Conservation (phyloP, 2,888 invertebrate genomes). For the Nomada goodeniana region DNA sequence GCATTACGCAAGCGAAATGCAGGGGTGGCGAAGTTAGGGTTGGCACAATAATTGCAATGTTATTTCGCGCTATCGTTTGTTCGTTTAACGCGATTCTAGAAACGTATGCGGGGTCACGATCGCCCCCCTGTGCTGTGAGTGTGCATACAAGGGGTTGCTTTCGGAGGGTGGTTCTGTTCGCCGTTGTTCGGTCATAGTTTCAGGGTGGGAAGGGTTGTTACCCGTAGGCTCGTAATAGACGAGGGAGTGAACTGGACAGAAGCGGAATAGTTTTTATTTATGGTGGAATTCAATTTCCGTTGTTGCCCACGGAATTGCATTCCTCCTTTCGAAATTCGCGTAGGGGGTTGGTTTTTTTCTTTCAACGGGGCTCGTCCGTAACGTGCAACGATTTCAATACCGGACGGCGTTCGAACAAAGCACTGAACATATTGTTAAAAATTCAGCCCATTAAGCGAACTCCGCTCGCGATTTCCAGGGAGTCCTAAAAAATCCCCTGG, state of each 20-base stretch:
- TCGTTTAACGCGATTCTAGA: conserved; percentile 64
- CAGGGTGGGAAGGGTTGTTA: neutral
- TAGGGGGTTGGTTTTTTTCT: too few species aligned
- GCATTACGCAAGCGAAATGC: neutral
- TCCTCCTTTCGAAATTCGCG: too few species aligned
- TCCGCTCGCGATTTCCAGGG: too few species aligned
- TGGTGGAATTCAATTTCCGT: neutral
- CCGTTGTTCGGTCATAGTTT: conserved; percentile 4
- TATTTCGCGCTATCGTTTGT: conserved; percentile 64
- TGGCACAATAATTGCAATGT: conserved; percentile 55
- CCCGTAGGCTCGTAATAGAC: neutral
- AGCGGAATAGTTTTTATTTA: neutral
- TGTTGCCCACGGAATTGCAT: neutral
- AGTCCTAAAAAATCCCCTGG: too few species aligned
- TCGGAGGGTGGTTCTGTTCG: neutral
- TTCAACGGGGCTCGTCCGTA: too few species aligned
- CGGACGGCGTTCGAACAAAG: too few species aligned
- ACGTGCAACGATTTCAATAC: neutral
- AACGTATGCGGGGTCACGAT: conserved; percentile 68
- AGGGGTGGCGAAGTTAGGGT: neutral
- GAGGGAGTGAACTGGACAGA: neutral
- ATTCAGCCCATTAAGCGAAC: too few species aligned
- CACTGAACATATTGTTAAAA: too few species aligned
- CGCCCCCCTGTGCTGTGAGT: conserved; percentile 2
- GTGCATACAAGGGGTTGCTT: conserved; percentile 5